These are phyloP conservation scores for Pediacus dermestoides DNA, from an alignment of 2,888 invertebrate species.

Conservation along the genomic window DNA sequence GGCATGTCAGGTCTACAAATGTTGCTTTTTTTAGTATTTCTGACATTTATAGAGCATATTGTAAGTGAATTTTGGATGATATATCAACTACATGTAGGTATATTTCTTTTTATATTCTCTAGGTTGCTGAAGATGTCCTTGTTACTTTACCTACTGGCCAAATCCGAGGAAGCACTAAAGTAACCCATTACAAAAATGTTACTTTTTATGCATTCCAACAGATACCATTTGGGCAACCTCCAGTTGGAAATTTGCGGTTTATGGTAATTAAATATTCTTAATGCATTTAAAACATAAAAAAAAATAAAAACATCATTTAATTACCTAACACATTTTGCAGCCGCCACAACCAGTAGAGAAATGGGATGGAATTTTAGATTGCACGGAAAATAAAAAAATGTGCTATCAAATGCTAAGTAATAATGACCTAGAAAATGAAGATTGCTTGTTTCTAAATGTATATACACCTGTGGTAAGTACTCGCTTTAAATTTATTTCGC, in stretches of 20 bases:
- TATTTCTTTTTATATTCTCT: too few species aligned
- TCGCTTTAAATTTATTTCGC: too few species aligned
- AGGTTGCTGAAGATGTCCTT: slow-evolving; percentile 8
- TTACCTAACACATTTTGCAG: too few species aligned
- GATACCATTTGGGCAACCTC: slow-evolving; percentile 30
- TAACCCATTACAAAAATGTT: slow-evolving; percentile 14
- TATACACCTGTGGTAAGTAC: slow-evolving; percentile 30
- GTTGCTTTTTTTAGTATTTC: too few species aligned
- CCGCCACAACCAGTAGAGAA: slow-evolving; percentile 28
- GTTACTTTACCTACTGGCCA: slow-evolving; percentile 17
- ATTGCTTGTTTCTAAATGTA: slow-evolving; percentile 32
- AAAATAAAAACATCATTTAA: too few species aligned
- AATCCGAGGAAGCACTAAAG: slow-evolving; percentile 15
- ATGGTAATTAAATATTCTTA: slow-evolving; percentile 6
- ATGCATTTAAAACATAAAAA: too few species aligned
- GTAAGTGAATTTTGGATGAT: too few species aligned
- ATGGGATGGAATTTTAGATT: slow-evolving; percentile 32
- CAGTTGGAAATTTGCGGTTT: slow-evolving; percentile 28
- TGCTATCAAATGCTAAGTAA: slow-evolving; percentile 26
- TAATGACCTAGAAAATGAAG: slow-evolving; percentile 27
- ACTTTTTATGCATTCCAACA: slow-evolving; percentile 28
- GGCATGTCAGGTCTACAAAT: too few species aligned
- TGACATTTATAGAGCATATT: too few species aligned
- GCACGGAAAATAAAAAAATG: slow-evolving; percentile 26
- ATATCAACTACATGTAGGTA: too few species aligned